Evolutionary conservation across 2,888 invertebrate genomes (phyloP).

Genomic region (Eristalinus aeneus): DNA sequence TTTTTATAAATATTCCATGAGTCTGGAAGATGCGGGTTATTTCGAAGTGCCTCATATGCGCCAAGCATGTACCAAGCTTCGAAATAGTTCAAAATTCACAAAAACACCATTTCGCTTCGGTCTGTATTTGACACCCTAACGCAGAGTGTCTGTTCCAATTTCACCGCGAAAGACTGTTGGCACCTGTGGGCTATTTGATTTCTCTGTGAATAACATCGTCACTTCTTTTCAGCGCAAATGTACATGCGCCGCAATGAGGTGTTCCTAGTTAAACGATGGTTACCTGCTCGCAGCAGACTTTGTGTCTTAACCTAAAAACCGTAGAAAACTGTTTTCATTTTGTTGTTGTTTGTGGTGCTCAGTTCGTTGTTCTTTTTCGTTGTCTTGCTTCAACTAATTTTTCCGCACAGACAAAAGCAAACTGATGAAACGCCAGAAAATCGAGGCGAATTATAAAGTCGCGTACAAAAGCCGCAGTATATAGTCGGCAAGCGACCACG

Average conservation of each 20-base stretch:
- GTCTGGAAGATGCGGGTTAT: no score
- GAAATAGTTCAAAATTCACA: not conserved
- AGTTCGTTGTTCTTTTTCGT: constrained; percentile 1
- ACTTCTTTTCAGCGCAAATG: constrained; percentile 23
- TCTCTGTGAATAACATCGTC: not conserved
- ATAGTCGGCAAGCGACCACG: not conserved
- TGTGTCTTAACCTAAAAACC: constrained; percentile 60
- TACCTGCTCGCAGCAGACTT: constrained; percentile 35
- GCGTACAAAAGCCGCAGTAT: constrained; percentile 35
- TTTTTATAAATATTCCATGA: no score
- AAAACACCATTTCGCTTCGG: not conserved
- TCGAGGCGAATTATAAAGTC: constrained; percentile 67
- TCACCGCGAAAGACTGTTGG: not conserved
- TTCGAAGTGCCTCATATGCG: not conserved
- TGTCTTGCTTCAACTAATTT: constrained; percentile 42
- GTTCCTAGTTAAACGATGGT: constrained; percentile 40
- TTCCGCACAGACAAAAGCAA: constrained; percentile 52
- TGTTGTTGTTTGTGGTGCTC: constrained; percentile 4
- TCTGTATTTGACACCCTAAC: not conserved
- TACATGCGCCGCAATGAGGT: not conserved
- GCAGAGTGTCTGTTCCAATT: not conserved
- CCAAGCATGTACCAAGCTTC: no score
- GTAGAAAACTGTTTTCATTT: constrained; percentile 58
- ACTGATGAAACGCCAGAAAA: constrained; percentile 70
- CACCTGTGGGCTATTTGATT: not conserved